A percentile compares a stretch with the other conserved stretches of the same genome.
These are phyloP conservation scores for Lepidothrix coronata DNA, from an alignment of 2,113 vertebrate genomes.

Conservation along the genomic window DNA sequence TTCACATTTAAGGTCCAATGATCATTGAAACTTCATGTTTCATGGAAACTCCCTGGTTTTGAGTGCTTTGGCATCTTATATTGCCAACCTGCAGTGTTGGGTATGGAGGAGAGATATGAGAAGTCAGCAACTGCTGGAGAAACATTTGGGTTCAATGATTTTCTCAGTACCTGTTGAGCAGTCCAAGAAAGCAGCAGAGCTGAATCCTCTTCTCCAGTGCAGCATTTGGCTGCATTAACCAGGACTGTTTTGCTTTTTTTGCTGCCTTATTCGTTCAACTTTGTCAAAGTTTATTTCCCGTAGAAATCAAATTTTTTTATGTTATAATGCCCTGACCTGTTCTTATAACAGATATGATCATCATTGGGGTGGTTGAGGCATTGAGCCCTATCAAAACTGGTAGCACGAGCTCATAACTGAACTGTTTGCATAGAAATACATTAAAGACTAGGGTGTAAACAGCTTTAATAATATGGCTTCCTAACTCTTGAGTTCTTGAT, in stretches of 20 bases:
- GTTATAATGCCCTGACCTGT: not conserved
- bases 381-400: not conserved
- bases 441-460: not conserved
- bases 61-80: not conserved
- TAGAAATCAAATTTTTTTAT: not conserved
- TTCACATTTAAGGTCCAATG: fast-evolving
- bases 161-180: not conserved
- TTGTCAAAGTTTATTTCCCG: not conserved
- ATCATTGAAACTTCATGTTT: not conserved
- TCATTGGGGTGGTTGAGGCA: not conserved
- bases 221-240: not conserved
- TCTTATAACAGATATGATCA: not conserved
- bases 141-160: not conserved
- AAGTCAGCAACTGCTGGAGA: not conserved
- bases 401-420: not conserved
- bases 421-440: not conserved
- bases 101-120: not conserved
- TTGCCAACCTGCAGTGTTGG: not conserved
- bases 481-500: not conserved
- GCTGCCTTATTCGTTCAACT: not conserved
- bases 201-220: not conserved
- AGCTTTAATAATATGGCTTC: not conserved
- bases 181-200: not conserved
- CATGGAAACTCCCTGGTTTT: not conserved
- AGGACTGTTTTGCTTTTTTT: not conserved